phyloP scores from a whole-genome alignment of 2,797 vertebrate species.

The Caiman crocodilus region DNA sequence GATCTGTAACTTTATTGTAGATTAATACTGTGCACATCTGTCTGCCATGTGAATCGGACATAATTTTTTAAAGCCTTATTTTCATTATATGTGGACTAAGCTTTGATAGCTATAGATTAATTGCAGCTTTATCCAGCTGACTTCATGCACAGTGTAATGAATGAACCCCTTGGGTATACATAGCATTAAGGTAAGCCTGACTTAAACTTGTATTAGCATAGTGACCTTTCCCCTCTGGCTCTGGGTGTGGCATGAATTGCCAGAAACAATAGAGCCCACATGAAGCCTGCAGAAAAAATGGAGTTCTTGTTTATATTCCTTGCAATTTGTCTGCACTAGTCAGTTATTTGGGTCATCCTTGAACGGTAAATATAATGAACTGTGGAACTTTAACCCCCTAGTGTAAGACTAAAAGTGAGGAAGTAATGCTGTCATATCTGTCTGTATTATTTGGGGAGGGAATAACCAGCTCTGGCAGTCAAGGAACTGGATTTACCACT shows the following conservation, averaged over 20 bases:
- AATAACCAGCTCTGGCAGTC: neutral
- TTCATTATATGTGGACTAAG: neutral
- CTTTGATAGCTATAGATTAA: neutral
- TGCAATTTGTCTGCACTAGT: neutral
- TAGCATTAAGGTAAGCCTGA: neutral
- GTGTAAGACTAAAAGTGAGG: neutral
- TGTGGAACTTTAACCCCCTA: accelerated
- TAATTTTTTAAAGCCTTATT: neutral
- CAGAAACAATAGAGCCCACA: neutral
- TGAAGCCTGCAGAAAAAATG: accelerated
- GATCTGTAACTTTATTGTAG: neutral
- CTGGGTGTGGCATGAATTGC: accelerated
- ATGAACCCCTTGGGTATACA: neutral
- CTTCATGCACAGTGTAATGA: neutral
- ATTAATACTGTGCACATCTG: neutral
- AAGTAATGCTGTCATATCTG: neutral
- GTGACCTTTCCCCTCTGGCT: neutral
- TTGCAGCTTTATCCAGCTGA: accelerated
- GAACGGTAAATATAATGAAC: neutral
- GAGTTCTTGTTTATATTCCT: neutral
- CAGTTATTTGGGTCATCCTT: neutral
- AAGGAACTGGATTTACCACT: neutral
- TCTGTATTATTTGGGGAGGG: neutral
- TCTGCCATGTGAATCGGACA: neutral
- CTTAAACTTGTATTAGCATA: neutral